Evolutionary conservation across 2,888 invertebrate genomes (phyloP), one percentile per base, ranked within the genome.

Genomic region (Dione juno): DNA sequence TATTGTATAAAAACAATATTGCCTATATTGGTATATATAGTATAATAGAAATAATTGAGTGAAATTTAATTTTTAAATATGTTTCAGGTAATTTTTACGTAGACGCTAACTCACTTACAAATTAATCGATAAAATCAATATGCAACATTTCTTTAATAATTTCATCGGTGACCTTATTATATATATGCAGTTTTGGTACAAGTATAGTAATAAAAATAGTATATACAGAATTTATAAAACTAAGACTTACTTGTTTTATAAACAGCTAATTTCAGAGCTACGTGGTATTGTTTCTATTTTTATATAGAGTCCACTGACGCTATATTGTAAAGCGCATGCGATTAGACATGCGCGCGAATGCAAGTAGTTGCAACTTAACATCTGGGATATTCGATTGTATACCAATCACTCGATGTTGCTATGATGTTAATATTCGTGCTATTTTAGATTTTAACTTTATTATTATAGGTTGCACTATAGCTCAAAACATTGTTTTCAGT

Each of bases 241-340:
- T 37, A 41, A 52, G 41, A 41, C 59, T 40, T 48, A 40, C 48
- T 16, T 59, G 28, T 11, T 16, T 37, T 10, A 10, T 21, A 13
- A 14, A 50, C 45, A 41, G 54, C 21, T 11, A 21, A 67, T 63
- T 68, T 52, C 43, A 67, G 52, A 35, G 28, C 41, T 13, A 52
- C 57, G 50, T 21, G 10, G 63, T 50, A 50, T 40, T 59, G 37
- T 57, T 52, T 67, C 67, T 59, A 41, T 72, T 52, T 58, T 45
- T 61, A 58, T 69, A 59, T 72, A 52, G 67, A 59, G 43, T 59
- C 59, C 21, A 61, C 67, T 48, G 58, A 64, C 14, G 21, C 40
- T 52, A 48, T 54, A 59, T 58, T 59, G 41, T 21, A 74, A 68
- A 37, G 74, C 69, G 74, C 74, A 74, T 74, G 74, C 71, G 67